Evolutionary conservation across 2,888 invertebrate genomes (phyloP).

Genomic region (Diachrysia chrysitis): DNA sequence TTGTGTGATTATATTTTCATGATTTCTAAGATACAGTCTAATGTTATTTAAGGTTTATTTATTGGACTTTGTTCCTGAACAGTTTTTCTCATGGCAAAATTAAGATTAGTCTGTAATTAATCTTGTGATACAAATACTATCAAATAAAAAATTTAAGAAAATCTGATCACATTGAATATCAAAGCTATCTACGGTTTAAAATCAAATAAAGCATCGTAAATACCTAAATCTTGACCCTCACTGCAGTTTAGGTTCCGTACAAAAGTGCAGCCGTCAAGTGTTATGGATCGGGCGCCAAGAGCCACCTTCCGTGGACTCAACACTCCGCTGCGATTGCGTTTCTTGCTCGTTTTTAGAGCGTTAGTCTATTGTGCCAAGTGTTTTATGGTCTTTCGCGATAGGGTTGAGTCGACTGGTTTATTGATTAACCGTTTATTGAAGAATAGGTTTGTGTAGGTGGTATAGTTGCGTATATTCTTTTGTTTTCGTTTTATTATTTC

Average conservation of each 20-base stretch:
- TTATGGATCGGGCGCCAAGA: conserved; percentile 65
- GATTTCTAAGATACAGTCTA: background rate
- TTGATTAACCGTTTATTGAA: background rate
- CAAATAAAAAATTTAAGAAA: background rate
- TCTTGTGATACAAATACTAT: background rate
- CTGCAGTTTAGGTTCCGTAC: conserved; percentile 25
- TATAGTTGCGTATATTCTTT: too few species aligned
- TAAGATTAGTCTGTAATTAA: background rate
- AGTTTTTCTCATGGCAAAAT: too few species aligned
- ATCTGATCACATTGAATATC: background rate
- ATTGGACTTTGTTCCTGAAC: too few species aligned
- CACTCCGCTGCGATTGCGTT: conserved; percentile 59
- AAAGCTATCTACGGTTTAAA: background rate
- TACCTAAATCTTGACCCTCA: background rate
- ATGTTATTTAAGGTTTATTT: too few species aligned
- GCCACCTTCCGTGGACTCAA: conserved; percentile 70
- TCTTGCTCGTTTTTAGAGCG: conserved; percentile 56
- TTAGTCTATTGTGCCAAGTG: conserved; percentile 27
- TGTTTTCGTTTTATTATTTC: too few species aligned
- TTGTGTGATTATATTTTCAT: background rate
- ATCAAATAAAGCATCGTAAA: background rate
- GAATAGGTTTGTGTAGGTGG: background rate
- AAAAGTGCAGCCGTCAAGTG: conserved; percentile 60
- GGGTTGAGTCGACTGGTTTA: conserved; percentile 8
- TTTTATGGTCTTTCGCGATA: conserved; percentile 43